Base-by-base conservation (phyloP, 1,140 invertebrate species). In the Drosophila parabipectinata region DNA sequence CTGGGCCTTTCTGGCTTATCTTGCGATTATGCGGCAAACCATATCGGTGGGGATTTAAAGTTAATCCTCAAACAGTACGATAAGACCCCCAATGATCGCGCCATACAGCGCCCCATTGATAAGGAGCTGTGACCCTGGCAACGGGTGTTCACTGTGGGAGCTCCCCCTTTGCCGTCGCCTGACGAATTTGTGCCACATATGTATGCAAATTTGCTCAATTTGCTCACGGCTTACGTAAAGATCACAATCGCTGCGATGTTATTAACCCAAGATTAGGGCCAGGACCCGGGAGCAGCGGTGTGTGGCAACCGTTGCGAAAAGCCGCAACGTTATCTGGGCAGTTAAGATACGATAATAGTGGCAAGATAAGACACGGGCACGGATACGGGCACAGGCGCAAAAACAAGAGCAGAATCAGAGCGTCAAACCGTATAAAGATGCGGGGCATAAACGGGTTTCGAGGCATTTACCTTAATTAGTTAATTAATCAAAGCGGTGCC, bases 181-280 rank as follows among this genome's bases (percentile, higher is more conserved):
- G 79, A 82, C 34, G 76, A 76, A 79, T 76, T 68, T 76, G 57
- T 80, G 81, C 57, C 67, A 73, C 41, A 77, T 62, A 82, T 82
- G 82, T 62, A 82, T 82, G 82, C 75, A 85, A 87, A 87, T 85
- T 80, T 63, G 28, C 34, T 26, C 26, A 58, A 24, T 45, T 44
- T 44, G 52, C 30, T n/a, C 7, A 26, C 32, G 8, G 26, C 78
- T 87, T 87, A 82, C 74, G 67, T 85, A 77, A 66, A 79, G 58
- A 67, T 57, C 61, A 44, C 55, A 47, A 39, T 60, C 61, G 57
- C 28, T 47, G 60, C 57, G 60, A 67, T 79, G 76, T 44, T 79
- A 61, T 79, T 79, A 73, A 56, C 76, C 52, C 67, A 52, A 73
- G 64, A 71, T 61, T 59, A 56, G 30, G 45, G 24, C 32, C 32